Base-by-base conservation (phyloP, 2,888 invertebrate species). In the Penaeus monodon region DNA sequence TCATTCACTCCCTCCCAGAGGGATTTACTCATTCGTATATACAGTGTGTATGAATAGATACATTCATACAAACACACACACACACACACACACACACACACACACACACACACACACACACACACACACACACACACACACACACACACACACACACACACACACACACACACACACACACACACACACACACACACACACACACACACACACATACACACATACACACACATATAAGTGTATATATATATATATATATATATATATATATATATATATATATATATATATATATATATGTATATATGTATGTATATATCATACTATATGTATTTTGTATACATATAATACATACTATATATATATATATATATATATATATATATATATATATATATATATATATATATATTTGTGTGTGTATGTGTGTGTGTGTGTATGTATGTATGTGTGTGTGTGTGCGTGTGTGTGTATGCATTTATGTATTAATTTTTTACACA, bases 361-460 rank as follows among this genome's bases (percentile, higher is more conserved):
- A n/a, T 63, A n/a, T 63, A 29, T 49, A 33, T 24, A 7, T 80
- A 22, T 27, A 22, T 64, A 20, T n/a, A 3, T 8, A 22, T 44
- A 20, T n/a, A 2, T 10, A 24, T 63, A 3, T 57, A 7, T 76
- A n/a, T 76, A 29, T 79, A 7, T 70, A 7, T 70, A 7, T 70
- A 7, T 70, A 7, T 70, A 1, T 70, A 7, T 70, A 4, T 20
- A 12, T 80, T 29, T 80, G 29, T 80, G 64, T 80, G 64, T 64
- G 64, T 80, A 29, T 80, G n/a, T 80, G 64, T 80, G 33, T 80
- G 64, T 80, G 33, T 80, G 64, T 80, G 22, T 80, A 20, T 80
- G 33, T 65, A 20, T 63, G 8, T 17, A 1, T 20, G n/a, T 29
- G 14, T 79, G 29, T 57, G 22, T 49, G n/a, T 57, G n/a, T 77